These are phyloP conservation scores for Papilio protenor DNA, from an alignment of 2,888 invertebrate genomes.

Conservation along the genomic window DNA sequence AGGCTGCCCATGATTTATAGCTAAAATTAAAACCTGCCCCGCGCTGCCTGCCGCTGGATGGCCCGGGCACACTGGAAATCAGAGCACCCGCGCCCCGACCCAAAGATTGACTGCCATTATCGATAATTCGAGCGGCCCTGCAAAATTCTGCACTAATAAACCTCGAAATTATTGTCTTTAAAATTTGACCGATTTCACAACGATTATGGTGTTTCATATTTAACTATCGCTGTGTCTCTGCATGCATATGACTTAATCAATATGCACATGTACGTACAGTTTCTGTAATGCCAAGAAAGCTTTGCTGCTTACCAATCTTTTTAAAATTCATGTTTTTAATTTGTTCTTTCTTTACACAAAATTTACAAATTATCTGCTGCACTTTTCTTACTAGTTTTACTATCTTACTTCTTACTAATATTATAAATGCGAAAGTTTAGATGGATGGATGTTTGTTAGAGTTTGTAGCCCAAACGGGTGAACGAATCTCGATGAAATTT, in stretches of 20 bases:
- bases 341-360: background rate
- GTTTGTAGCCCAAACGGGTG: too few relatives aligned
- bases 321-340: background rate
- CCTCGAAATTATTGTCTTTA: slow-evolving; percentile 37
- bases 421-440: too few relatives aligned
- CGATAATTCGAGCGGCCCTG: slow-evolving; percentile 38
- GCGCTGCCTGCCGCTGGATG: slow-evolving; percentile 43
- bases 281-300: background rate
- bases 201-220: slow-evolving; percentile 32
- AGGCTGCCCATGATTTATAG: slow-evolving; percentile 80
- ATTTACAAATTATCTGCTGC: too few relatives aligned
- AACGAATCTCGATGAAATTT: too few relatives aligned
- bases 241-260: slow-evolving; percentile 31
- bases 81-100: slow-evolving; percentile 44
- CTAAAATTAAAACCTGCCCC: slow-evolving; percentile 75
- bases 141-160: slow-evolving; percentile 42
- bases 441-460: too few relatives aligned
- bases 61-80: slow-evolving; percentile 49
- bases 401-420: too few relatives aligned
- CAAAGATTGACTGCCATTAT: slow-evolving; percentile 44
- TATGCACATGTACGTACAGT: slow-evolving; percentile 6
- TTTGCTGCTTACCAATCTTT: background rate
- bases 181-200: slow-evolving; percentile 29
- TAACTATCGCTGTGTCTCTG: slow-evolving; percentile 1
- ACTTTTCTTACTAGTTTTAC: too few relatives aligned